These are phyloP conservation scores for Jordanella pulchra DNA, from an alignment of 2,797 vertebrate genomes.

Conservation along the genomic window DNA sequence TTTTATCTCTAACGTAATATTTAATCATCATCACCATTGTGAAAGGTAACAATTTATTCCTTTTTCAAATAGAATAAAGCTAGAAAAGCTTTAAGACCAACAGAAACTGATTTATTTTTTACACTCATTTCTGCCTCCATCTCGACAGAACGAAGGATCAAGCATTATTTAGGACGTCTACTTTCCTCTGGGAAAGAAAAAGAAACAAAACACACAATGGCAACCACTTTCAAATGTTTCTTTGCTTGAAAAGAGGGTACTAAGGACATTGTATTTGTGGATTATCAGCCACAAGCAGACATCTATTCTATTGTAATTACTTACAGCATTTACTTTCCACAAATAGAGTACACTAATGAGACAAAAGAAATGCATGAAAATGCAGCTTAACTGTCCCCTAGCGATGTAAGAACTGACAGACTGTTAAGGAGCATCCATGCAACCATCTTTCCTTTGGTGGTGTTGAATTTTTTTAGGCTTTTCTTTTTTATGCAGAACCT, in stretches of 20 bases:
- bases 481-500: not conserved
- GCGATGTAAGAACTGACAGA: not conserved
- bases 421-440: not conserved
- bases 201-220: slow-evolving; percentile 9
- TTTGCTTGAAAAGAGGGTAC: not conserved
- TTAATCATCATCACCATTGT: not conserved
- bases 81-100: not conserved
- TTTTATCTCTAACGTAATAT: not conserved
- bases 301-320: slow-evolving; percentile 3
- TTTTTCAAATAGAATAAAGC: not conserved
- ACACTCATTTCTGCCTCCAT: not conserved
- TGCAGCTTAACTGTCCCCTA: not conserved
- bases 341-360: not conserved
- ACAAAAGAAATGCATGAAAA: not conserved
- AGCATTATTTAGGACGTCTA: not conserved
- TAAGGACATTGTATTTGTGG: not conserved
- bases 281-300: slow-evolving; percentile 1
- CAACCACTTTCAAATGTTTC: not conserved
- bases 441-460: not conserved
- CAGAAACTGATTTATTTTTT: not conserved
- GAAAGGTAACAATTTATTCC: not conserved
- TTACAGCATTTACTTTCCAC: not conserved
- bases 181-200: not conserved
- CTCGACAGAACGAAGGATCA: not conserved
- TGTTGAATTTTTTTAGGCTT: not conserved